Base-by-base conservation (phyloP, 2,113 vertebrate species). In the Arothron firmamentum region DNA sequence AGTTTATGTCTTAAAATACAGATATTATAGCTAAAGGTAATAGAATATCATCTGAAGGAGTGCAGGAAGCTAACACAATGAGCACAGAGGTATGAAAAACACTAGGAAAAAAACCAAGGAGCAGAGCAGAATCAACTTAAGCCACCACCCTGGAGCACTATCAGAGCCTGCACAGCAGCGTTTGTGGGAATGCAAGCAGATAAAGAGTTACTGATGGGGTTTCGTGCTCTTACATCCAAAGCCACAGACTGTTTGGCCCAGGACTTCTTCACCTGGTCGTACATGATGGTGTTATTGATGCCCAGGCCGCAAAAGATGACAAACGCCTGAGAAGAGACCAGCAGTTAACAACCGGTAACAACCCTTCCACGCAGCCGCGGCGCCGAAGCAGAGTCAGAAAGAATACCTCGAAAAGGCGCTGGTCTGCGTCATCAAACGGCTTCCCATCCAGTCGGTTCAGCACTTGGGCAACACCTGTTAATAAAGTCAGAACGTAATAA, bases 231-330 rank as follows among this genome's bases (percentile, higher is more conserved):
- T 93, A 98, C 96, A 4, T 99, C 97, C 78, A 99, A 92, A 89
- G 97, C 96, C 75, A 99, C 96, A 0, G 96, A 99, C 68, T 99
- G 97, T 78, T 99, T 99, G 70, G 97, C 97, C 95, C 96, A 98
- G 23, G 96, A 99, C 84, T 99, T 99, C 89, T 99, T 99, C 88
- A 99, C 97, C 89, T 99, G 96, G 82, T 97, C 92, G 11, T 99
- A 99, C 97, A 99, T 99, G 88, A 99, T 99, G 51, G 97, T 99
- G 87, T 99, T 99, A 90, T 99, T 99, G 90, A 99, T 99, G 59
- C 97, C 97, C 70, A 99, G 91, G 59, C 97, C 97, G 81, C 97
- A 99, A 79, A 99, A 99, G 88, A 99, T 99, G 85, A 99, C 97
- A 90, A 99, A 99, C 19, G 96, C 96, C 97, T 99, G 81, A 69